A percentile compares a stretch with the other conserved stretches of the same genome.
phyloP scores from a whole-genome alignment of 2,113 vertebrate genomes.

The Paracanthobrama guichenoti region DNA sequence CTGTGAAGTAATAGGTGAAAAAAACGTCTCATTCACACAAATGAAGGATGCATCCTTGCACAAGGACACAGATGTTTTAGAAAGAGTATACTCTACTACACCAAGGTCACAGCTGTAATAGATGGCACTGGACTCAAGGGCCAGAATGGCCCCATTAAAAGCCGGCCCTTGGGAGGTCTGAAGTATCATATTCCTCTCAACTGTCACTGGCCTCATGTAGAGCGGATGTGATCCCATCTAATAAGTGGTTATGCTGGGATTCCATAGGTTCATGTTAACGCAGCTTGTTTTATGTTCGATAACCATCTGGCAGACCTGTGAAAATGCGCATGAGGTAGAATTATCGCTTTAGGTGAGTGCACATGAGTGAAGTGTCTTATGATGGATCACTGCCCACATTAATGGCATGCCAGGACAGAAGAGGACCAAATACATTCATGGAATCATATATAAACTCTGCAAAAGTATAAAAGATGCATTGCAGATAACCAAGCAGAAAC shows the following conservation, averaged over 20 bases:
- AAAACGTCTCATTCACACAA: neutral
- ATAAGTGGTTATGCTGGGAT: neutral
- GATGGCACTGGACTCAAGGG: slow-evolving; percentile 27
- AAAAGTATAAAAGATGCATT: neutral
- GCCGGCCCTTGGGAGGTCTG: neutral
- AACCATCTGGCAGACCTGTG: neutral
- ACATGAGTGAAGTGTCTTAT: slow-evolving; percentile 49
- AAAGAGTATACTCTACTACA: neutral
- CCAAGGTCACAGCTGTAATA: slow-evolving; percentile 22
- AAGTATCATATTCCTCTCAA: slow-evolving; percentile 12
- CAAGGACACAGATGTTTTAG: neutral
- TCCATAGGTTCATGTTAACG: slow-evolving; percentile 4
- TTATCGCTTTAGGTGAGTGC: neutral
- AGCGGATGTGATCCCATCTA: neutral
- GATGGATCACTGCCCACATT: slow-evolving; percentile 41
- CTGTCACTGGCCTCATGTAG: neutral
- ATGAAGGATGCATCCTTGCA: neutral
- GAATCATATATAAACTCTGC: neutral
- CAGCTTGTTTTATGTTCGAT: slow-evolving; percentile 3
- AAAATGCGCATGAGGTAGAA: neutral
- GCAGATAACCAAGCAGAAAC: neutral
- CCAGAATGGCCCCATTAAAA: neutral
- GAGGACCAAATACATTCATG: slow-evolving; percentile 16
- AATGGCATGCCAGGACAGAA: slow-evolving; percentile 38
- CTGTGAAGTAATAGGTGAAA: neutral